Evolutionary conservation across 2,113 vertebrate genomes (phyloP), one percentile per base, ranked within the genome.

Genomic region (Antennarius striatus): DNA sequence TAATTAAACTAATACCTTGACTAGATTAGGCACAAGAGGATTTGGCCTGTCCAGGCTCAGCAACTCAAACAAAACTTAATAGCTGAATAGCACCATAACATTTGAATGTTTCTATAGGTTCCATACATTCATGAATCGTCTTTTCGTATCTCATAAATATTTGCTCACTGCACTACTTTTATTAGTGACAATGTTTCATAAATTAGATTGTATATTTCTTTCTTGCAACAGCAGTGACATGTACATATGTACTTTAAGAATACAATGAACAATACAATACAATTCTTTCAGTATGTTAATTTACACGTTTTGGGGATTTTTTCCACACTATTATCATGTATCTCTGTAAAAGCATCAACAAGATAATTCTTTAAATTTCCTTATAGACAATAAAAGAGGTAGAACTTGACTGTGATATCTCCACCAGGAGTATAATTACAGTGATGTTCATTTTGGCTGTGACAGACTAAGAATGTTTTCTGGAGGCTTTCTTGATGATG

Each of bases 11-110:
- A 64, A 68, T 76, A 79, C 54, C 89, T 71, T 85, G 64, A 86
- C 74, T 82, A 75, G 88, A 90, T 90, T 90, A 89, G 72, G 64
- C 64, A 36, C 63, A 81, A 85, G 78, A 64, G 77, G 88, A 89
- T 92, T 91, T 90, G 71, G 68, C 16, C 54, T 73, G 43, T 42
- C 11, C 56, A 62, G 57, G 62, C 62, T 55, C 52, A 52, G 39
- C 54, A 68, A 73, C 75, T 73, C 59, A 68, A 51, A 65, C 63
- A 65, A 74, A 81, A 85, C 4, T 22, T 81, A 82, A 75, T 46
- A 84, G 68, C 67, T 78, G 73, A 88, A 81, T 45, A 46, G 28
- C 4, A 58, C 59, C 55, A 47, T 43, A 30, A 56, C 47, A 52
- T 55, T 77, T 75, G 77, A 65, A 68, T 74, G 45, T 56, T 8